phyloP scores from a whole-genome alignment of 1,140 invertebrate genomes.

The Brachionus manjavacas region DNA sequence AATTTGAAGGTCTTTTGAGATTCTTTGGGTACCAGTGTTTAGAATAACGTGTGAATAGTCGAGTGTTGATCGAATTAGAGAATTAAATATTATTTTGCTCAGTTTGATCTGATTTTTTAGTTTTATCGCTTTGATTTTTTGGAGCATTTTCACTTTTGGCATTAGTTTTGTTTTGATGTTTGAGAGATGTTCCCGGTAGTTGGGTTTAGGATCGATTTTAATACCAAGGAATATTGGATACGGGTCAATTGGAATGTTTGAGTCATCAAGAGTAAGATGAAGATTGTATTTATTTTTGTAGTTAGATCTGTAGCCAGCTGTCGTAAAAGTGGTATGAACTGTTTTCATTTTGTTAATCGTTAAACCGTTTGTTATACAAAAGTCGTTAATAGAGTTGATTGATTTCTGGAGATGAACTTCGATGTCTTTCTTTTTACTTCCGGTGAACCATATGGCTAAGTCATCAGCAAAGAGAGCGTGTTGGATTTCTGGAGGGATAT shows the following conservation, averaged over 20 bases:
- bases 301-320: background rate
- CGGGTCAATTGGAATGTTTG: slow-evolving; percentile 13
- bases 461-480: slow-evolving; percentile 11
- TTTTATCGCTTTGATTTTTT: background rate
- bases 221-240: background rate
- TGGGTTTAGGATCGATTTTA: background rate
- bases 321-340: background rate
- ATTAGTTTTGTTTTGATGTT: background rate
- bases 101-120: slow-evolving; percentile 3
- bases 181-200: background rate
- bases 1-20: slow-evolving; percentile 14
- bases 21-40: background rate
- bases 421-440: background rate
- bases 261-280: background rate
- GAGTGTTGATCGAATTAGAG: background rate
- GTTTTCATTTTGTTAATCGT: background rate
- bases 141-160: background rate
- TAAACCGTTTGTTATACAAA: background rate
- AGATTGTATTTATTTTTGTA: background rate
- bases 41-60: background rate
- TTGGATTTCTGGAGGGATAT: background rate
- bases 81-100: slow-evolving; percentile 6
- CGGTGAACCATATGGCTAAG: slow-evolving; percentile 10
- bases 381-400: background rate
- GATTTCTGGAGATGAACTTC: background rate